Conservation (phyloP, 2,888 invertebrate genomes). For the Leptopilina syphax region DNA sequence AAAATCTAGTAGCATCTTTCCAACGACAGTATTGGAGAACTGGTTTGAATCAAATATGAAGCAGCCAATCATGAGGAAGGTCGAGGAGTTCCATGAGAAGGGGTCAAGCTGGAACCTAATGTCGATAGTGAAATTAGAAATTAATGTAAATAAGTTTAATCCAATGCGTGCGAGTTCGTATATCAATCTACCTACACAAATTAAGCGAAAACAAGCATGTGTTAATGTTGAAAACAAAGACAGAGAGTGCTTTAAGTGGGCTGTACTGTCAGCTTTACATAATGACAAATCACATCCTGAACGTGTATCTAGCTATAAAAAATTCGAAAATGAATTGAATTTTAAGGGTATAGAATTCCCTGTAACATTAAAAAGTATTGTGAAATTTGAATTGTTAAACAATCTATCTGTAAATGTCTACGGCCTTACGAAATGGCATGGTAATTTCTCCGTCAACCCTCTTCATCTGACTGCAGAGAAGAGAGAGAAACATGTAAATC, state of each 20-base stretch:
- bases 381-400: constrained; percentile 55
- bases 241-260: constrained; percentile 61
- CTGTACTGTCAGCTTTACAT: constrained; percentile 57
- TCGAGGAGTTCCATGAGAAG: not conserved
- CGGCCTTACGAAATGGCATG: not conserved
- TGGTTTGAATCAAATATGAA: not conserved
- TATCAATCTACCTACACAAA: not conserved
- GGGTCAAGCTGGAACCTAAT: not conserved
- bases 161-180: not conserved
- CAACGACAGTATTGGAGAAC: not conserved
- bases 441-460: not conserved
- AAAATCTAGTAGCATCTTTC: not conserved
- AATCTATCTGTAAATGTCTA: constrained; percentile 32
- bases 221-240: constrained; percentile 59
- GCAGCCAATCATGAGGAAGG: not conserved
- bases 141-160: not conserved
- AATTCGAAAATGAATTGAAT: constrained; percentile 46
- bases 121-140: not conserved
- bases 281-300: constrained; percentile 45
- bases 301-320: constrained; percentile 50
- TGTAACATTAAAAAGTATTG: constrained; percentile 52
- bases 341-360: constrained; percentile 58
- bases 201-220: constrained; percentile 50
- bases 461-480: not conserved
- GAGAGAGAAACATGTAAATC: not conserved